Base-by-base conservation (phyloP, 1,140 invertebrate genomes). In the Scaptodrosophila lebanonensis region DNA sequence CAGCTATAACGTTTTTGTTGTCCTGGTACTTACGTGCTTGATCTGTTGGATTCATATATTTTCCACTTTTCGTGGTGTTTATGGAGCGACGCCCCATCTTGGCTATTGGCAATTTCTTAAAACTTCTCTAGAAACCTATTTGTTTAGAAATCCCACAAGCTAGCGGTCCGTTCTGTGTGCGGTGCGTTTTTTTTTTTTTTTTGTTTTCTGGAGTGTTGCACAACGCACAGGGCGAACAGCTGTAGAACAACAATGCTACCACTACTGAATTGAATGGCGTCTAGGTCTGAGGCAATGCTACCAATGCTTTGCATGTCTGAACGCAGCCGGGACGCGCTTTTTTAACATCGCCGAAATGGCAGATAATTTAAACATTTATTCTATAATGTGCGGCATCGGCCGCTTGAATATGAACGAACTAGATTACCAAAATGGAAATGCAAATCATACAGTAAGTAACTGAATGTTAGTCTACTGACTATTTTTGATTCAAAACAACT, bases 11-110 rank as follows among this genome's bases (percentile, higher is more conserved):
- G n/a, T 11, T 33, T 45, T 44, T 27, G n/a, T 9, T 35, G n/a
- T n/a, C n/a, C n/a, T n/a, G 8, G 9, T 86, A 95, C 95, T 95
- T 93, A 97, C 96, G 89, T 49, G 97, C 97, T 93, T 98, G 97
- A 89, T 99, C 97, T 3, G 97, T 98, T 15, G 97, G 97, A 89
- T 99, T 99, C 97, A 99, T 99, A 79, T 97, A 99, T 92, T 99
- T 99, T 85, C 97, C 97, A 97, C 97, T 98, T 91, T 99, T 99
- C 18, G 97, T 99, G 92, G 96, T 98, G 89, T 97, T 98, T 69
- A 98, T 98, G 36, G 96, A 98, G 68, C 97, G 90, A 58, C 96
- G 91, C 43, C 97, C 97, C 97, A 98, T 98, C 72, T 90, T 93
- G 4, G 8, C 40, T 52, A 2, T 53, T 39, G 11, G n/a, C n/a